Evolutionary conservation across 2,113 vertebrate genomes (phyloP).

Genomic region (Argyrosomus japonicus): DNA sequence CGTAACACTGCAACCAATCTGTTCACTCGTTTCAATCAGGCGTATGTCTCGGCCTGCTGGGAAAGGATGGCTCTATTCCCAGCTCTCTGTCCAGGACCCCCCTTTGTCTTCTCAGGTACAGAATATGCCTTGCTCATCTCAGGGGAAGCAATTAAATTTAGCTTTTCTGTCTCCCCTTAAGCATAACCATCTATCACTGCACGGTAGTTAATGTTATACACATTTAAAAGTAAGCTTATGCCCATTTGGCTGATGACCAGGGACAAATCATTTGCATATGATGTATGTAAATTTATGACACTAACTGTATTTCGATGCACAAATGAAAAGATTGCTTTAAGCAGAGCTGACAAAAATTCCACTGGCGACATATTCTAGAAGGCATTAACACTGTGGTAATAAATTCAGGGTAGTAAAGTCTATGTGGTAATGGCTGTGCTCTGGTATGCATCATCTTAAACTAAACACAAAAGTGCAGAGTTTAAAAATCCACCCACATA

Average conservation of each 20-base stretch:
- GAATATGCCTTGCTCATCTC: conserved; percentile 57
- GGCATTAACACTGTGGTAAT: conserved; percentile 18
- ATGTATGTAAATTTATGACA: conserved; percentile 1
- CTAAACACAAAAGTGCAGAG: conserved; percentile 11
- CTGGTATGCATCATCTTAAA: conserved; percentile 43
- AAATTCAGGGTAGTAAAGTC: conserved; percentile 21
- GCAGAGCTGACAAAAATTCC: conserved; percentile 2
- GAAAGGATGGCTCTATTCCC: conserved; percentile 50
- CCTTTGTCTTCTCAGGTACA: conserved; percentile 51
- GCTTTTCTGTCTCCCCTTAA: conserved; percentile 41
- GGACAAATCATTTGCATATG: conserved; percentile 39
- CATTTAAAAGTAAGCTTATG: conserved; percentile 53
- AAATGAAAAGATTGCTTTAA: conserved; percentile 1
- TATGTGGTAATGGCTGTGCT: not conserved
- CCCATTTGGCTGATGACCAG: conserved; percentile 45
- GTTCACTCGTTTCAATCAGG: conserved; percentile 29
- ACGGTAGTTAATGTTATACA: conserved; percentile 51
- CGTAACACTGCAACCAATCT: conserved; percentile 6
- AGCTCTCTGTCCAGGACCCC: conserved; percentile 19
- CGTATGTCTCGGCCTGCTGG: conserved; percentile 27
- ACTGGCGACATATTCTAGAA: conserved; percentile 10
- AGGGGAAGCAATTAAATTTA: conserved; percentile 62
- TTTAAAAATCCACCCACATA: not conserved
- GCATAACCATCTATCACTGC: conserved; percentile 49
- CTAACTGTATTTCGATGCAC: conserved; percentile 7